Evolutionary conservation across 2,888 invertebrate species (phyloP).

Genomic region (Leptinotarsa peninsularis): DNA sequence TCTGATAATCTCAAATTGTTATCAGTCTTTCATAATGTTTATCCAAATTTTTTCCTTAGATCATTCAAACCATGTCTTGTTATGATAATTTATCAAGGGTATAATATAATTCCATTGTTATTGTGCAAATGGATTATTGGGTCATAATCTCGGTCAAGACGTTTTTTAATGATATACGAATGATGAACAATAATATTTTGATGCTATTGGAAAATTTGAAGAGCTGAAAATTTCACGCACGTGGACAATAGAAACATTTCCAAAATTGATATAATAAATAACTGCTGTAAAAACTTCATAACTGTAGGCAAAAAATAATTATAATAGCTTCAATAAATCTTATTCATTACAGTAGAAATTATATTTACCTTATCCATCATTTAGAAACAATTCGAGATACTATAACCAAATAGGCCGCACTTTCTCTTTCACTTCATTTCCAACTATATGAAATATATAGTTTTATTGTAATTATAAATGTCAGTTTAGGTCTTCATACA

Average conservation of each 20-base stretch:
- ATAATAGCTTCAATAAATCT: too few species aligned
- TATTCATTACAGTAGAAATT: too few species aligned
- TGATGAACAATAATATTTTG: slow-evolving; percentile 4
- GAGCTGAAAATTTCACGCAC: background rate
- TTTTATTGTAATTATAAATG: too few species aligned
- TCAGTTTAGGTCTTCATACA: too few species aligned
- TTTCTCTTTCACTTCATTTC: too few species aligned
- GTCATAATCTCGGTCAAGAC: background rate
- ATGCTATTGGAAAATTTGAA: background rate
- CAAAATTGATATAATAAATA: background rate
- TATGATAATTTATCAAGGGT: background rate
- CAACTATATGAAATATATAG: too few species aligned
- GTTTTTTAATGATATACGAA: background rate
- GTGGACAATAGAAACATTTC: too few species aligned
- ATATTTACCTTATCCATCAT: too few species aligned
- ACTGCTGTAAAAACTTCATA: background rate
- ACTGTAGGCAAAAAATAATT: too few species aligned
- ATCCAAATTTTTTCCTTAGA: background rate
- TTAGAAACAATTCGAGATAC: too few species aligned
- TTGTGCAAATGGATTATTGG: slow-evolving; percentile 1
- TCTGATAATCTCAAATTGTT: background rate
- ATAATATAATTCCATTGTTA: background rate
- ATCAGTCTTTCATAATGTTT: background rate
- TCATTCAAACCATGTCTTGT: background rate
- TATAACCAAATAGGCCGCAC: too few species aligned